Evolutionary conservation across 2,888 invertebrate species (phyloP), one percentile per base, ranked within the genome.

Genomic region (Cheilosia soror): DNA sequence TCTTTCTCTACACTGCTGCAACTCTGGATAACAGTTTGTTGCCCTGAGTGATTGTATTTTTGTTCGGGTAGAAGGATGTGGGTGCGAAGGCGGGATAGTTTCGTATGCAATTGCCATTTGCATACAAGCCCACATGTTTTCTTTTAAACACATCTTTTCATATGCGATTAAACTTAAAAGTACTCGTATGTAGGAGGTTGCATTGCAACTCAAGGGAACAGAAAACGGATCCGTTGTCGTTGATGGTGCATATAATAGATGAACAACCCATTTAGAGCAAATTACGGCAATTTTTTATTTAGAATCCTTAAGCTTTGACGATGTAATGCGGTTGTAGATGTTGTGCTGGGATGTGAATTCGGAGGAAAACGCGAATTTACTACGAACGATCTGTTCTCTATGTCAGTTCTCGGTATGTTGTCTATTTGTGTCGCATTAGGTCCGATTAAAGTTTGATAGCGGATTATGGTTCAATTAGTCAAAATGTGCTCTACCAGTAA

Each of bases 221-320:
- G 15, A 13, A 29, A 47, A 58, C n/a, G 51, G 62, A 62, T 63
- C 62, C 15, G 63, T 57, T 47, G 47, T 31, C 27, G 73, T 33
- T 65, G 55, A 47, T 73, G 73, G 55, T 63, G 63, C 37, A 29
- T 15, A 53, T 57, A 63, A 73, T 73, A 63, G 44, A 73, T 63
- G 37, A 42, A 40, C 37, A 63, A 57, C 44, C 33, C 73, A 47
- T 73, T 73, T 73, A 55, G 63, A 62, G 47, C 33, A 47, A 73
- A 73, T 73, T 65, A 57, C 63, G 37, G 5, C 55, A 55, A 57
- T 73, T 55, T 55, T 47, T 73, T 55, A 65, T n/a, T 20, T 47
- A 33, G 55, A 33, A 15, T 65, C 33, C 15, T 73, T 29, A 37
- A 55, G 63, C 47, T 65, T 44, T 42, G 9, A 7, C 4, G 13